phyloP scores from a whole-genome alignment of 2,113 vertebrate genomes.

The Glaucidium brasilianum region DNA sequence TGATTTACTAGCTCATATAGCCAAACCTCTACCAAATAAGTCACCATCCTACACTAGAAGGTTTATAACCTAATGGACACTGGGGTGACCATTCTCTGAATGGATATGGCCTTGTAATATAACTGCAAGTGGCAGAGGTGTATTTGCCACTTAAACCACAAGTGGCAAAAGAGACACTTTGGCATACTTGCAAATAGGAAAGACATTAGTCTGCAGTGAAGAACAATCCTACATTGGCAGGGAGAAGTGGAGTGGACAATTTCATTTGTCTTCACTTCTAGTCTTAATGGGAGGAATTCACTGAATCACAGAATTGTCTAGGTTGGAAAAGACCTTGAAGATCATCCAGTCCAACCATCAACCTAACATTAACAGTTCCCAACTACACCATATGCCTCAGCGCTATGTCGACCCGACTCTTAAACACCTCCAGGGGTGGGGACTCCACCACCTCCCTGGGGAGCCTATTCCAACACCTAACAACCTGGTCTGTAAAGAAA shows the following conservation, averaged over 20 bases:
- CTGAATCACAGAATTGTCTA: too few relatives aligned
- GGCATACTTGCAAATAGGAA: background rate
- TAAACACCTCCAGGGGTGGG: too few relatives aligned
- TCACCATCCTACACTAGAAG: background rate
- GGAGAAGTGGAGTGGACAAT: accelerated
- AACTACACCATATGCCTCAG: too few relatives aligned
- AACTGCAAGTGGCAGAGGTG: background rate
- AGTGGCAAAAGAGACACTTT: background rate
- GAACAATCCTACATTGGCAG: background rate
- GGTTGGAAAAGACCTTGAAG: too few relatives aligned
- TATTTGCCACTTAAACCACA: background rate
- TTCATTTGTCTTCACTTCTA: background rate
- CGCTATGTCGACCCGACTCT: too few relatives aligned
- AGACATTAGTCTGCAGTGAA: background rate
- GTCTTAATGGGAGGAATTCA: background rate
- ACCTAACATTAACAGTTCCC: too few relatives aligned
- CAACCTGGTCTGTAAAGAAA: too few relatives aligned
- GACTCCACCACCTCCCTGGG: too few relatives aligned
- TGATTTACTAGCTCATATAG: constrained; percentile 59
- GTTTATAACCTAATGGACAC: background rate
- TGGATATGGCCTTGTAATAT: background rate
- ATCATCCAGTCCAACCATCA: too few relatives aligned
- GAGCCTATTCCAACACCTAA: too few relatives aligned
- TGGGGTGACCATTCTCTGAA: background rate
- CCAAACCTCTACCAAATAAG: constrained; percentile 9